Conservation (phyloP, 2,888 invertebrate species). For the Lydus trimaculatus region DNA sequence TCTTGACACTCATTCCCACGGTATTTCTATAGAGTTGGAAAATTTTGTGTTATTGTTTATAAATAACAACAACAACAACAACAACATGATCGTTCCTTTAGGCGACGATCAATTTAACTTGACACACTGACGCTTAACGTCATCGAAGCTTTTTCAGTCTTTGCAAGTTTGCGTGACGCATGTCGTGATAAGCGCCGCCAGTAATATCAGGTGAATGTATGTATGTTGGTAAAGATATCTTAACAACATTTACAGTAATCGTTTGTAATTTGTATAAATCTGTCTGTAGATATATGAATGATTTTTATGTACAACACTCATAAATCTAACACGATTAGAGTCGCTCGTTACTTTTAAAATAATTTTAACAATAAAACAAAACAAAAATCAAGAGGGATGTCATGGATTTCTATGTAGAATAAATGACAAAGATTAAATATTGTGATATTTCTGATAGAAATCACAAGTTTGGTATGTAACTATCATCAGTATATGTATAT, state of each 20-base stretch:
- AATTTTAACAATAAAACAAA: too few species aligned
- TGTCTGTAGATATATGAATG: neutral
- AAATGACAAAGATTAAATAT: neutral
- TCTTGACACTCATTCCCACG: neutral
- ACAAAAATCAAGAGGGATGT: too few species aligned
- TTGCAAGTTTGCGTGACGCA: neutral
- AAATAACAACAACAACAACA: neutral
- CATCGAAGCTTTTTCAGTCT: neutral
- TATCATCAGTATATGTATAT: neutral
- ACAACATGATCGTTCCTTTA: neutral
- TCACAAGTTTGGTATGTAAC: neutral
- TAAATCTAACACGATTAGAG: neutral
- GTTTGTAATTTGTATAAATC: neutral
- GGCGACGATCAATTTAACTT: neutral
- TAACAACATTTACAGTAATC: neutral
- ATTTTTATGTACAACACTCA: neutral
- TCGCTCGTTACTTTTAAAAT: too few species aligned
- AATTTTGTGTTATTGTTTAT: neutral
- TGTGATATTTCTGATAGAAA: neutral
- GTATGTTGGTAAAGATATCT: neutral
- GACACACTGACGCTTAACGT: neutral
- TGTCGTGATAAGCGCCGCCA: neutral
- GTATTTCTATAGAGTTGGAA: neutral
- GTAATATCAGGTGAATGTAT: neutral
- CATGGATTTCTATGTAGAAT: neutral